Conservation (phyloP, 2,888 invertebrate species). For the Horisme vitalbata region DNA sequence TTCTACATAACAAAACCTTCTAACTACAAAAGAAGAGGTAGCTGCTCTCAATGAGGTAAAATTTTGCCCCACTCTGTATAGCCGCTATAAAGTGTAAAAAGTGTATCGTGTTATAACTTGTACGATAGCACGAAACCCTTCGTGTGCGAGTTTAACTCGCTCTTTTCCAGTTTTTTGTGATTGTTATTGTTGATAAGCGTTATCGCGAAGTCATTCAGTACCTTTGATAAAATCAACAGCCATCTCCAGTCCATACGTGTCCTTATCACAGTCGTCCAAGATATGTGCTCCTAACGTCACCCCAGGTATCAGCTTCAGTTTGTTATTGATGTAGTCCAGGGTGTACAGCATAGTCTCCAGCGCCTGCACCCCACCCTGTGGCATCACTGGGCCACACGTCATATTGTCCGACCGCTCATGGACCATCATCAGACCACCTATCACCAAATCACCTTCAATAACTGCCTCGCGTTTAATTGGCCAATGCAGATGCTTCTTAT, state of each 20-base stretch:
- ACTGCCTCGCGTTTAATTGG: conserved; percentile 93
- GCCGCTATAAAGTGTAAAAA: too few species aligned
- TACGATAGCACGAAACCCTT: too few species aligned
- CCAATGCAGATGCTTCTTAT: conserved; percentile 83
- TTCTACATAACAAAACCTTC: too few species aligned
- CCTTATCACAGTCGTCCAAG: conserved; percentile 97
- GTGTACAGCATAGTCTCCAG: conserved; percentile 96
- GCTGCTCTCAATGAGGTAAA: too few species aligned
- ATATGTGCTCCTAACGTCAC: conserved; percentile 93
- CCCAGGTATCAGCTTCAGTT: conserved; percentile 86
- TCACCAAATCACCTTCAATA: conserved; percentile 92
- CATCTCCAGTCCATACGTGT: conserved; percentile 97
- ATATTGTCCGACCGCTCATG: conserved; percentile 94
- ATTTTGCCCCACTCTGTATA: too few species aligned
- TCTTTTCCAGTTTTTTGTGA: too few species aligned
- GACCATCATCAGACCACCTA: conserved; percentile 96
- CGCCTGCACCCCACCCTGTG: conserved; percentile 94
- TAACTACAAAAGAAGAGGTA: too few species aligned
- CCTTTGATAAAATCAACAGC: conserved; percentile 98
- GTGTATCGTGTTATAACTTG: too few species aligned
- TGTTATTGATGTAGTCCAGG: conserved; percentile 89
- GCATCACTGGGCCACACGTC: conserved; percentile 97
- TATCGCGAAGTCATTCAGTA: too few species aligned
- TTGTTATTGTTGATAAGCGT: too few species aligned
- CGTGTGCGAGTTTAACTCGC: too few species aligned